These are phyloP conservation scores for Larimichthys polyactis DNA, from an alignment of 2,113 vertebrate genomes.

Conservation along the genomic window DNA sequence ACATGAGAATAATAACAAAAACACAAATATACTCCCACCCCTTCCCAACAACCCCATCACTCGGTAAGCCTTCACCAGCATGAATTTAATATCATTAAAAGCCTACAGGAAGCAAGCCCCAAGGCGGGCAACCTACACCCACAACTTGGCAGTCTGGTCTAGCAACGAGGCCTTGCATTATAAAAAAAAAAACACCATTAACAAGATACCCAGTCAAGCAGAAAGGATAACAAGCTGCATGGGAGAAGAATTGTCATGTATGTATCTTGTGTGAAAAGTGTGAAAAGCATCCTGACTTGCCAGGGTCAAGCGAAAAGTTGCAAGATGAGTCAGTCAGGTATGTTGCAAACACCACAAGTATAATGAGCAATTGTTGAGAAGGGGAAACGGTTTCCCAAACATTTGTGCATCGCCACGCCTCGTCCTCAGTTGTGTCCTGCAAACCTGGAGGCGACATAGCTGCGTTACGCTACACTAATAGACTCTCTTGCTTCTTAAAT, in stretches of 20 bases:
- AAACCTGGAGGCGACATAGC: not conserved
- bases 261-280: not conserved
- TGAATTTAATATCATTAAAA: constrained; percentile 9
- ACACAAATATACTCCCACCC: not conserved
- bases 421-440: constrained; percentile 9
- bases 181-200: not conserved
- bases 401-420: not conserved
- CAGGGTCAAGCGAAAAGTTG: not conserved
- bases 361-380: constrained; percentile 11
- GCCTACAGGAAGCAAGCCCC: constrained; percentile 6
- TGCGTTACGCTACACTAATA: constrained; percentile 62
- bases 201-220: constrained; percentile 26
- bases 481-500: constrained; percentile 57
- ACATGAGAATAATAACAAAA: not conserved
- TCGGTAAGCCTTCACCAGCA: not conserved
- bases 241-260: not conserved
- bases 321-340: not conserved
- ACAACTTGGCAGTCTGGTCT: not conserved
- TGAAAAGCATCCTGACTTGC: not conserved
- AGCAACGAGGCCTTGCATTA: not conserved
- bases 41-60: not conserved
- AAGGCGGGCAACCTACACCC: not conserved
- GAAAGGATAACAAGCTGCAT: constrained; percentile 12
- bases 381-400: not conserved
- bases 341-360: constrained; percentile 17